Evolutionary conservation across 1,140 invertebrate species (phyloP), one percentile per base, ranked within the genome.

Genomic region (Yoshiicerus persimilis): DNA sequence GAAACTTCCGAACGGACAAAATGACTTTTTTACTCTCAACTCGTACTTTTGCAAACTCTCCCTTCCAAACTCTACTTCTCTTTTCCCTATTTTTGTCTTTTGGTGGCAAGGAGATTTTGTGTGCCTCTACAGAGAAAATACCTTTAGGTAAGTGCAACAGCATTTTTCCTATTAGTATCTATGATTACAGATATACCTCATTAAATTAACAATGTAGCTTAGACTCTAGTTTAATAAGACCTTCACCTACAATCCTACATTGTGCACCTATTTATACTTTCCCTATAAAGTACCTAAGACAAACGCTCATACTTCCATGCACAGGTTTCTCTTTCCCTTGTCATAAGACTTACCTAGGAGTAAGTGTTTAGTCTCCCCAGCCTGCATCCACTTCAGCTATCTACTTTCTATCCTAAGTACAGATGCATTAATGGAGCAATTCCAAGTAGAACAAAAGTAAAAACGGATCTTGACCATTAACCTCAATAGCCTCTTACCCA

Each of bases 61-160:
- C 75, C 9, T n/a, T 80, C 8, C 34, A 16, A 5, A 80, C 16
- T 80, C 16, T 80, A 23, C 30, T 80, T 36, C 32, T 80, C 20
- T 20, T 80, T 36, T 80, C 32, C 32, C n/a, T 80, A 38, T 38
- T 80, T 23, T n/a, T 80, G 32, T 80, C 20, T n/a, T 32, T 80
- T n/a, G 34, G 16, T 23, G 16, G 20, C 4, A 38, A 23, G 20
- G 16, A 80, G 16, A 32, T 6, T 0, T 10, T 16, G 2, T n/a
- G 75, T 80, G 75, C n/a, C 75, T 80, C 75, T 36, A 34, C 75
- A n/a, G 75, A 80, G 32, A 80, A 80, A 80, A 80, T 80, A 80
- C 75, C 75, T 36, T n/a, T 80, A 6, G 75, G 75, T 80, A 80
- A 80, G 75, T 16, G n/a, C 47, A 56, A 56, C 38, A 39, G 13